Conservation (phyloP, 2,888 invertebrate species). For the Smittia sp. region DNA sequence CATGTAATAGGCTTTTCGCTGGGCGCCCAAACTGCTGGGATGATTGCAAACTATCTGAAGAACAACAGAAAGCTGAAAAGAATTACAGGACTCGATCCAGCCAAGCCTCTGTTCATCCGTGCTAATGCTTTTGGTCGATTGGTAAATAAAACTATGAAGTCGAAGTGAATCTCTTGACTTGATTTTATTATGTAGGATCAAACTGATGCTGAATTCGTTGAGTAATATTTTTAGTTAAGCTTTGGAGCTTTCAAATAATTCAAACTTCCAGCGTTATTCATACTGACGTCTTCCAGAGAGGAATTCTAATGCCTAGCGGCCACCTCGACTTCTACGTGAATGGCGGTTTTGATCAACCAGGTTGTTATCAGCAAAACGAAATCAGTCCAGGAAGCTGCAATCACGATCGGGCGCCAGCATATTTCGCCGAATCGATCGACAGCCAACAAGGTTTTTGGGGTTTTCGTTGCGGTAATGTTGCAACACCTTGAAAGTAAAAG, state of each 20-base stretch:
- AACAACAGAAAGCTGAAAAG: constrained; percentile 54
- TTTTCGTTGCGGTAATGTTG: constrained; percentile 52
- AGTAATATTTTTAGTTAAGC: constrained; percentile 46
- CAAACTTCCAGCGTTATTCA: constrained; percentile 58
- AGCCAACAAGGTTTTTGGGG: constrained; percentile 59
- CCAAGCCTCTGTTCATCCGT: constrained; percentile 61
- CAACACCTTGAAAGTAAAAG: neutral
- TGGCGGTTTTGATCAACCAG: constrained; percentile 46
- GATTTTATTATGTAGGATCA: no score
- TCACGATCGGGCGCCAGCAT: constrained; percentile 60
- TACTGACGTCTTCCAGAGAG: constrained; percentile 60
- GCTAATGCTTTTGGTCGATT: constrained; percentile 53
- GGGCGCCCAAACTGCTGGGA: constrained; percentile 62
- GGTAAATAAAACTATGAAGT: no score
- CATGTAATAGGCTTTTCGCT: constrained; percentile 66
- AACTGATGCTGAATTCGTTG: constrained; percentile 61
- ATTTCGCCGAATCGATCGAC: constrained; percentile 61
- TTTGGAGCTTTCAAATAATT: neutral
- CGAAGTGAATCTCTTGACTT: no score
- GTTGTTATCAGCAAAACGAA: constrained; percentile 11
- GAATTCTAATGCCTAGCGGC: constrained; percentile 57
- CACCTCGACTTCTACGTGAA: constrained; percentile 61
- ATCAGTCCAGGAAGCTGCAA: constrained; percentile 57
- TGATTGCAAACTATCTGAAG: constrained; percentile 54
- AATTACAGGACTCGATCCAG: constrained; percentile 65